Conservation (phyloP, 2,888 invertebrate species). For the Luperina nickerlii region DNA sequence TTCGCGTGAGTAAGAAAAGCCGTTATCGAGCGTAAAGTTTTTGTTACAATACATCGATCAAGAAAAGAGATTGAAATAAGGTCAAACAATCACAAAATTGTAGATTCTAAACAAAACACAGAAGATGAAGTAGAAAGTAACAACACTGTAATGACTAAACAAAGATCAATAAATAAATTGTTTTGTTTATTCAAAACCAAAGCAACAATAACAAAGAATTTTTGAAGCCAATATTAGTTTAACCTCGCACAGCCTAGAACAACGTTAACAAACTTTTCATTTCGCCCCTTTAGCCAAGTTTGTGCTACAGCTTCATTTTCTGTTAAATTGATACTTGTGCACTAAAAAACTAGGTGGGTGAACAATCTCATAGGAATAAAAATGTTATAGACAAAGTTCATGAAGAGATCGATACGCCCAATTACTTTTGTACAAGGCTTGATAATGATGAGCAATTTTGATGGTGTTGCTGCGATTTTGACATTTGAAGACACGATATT, state of each 20-base stretch:
- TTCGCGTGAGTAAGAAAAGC: neutral
- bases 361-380: slow-evolving; percentile 48
- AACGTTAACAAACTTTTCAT: slow-evolving; percentile 40
- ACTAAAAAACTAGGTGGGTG: slow-evolving; percentile 58
- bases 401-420: slow-evolving; percentile 18
- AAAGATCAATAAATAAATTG: neutral
- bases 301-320: slow-evolving; percentile 48
- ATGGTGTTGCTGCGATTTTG: neutral
- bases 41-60: neutral
- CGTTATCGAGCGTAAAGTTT: too few relatives aligned
- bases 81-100: neutral
- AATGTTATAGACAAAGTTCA: slow-evolving; percentile 44
- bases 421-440: slow-evolving; percentile 31
- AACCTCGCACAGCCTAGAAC: slow-evolving; percentile 18
- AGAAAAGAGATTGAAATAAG: neutral
- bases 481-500: neutral
- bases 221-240: slow-evolving; percentile 47
- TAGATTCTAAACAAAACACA: neutral
- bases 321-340: slow-evolving; percentile 55
- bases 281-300: slow-evolving; percentile 31
- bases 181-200: slow-evolving; percentile 12
- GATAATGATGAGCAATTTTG: neutral
- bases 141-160: neutral
- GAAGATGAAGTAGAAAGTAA: neutral
- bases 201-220: neutral